Base-by-base conservation (phyloP, 2,113 vertebrate genomes). In the Tetrao urogallus region DNA sequence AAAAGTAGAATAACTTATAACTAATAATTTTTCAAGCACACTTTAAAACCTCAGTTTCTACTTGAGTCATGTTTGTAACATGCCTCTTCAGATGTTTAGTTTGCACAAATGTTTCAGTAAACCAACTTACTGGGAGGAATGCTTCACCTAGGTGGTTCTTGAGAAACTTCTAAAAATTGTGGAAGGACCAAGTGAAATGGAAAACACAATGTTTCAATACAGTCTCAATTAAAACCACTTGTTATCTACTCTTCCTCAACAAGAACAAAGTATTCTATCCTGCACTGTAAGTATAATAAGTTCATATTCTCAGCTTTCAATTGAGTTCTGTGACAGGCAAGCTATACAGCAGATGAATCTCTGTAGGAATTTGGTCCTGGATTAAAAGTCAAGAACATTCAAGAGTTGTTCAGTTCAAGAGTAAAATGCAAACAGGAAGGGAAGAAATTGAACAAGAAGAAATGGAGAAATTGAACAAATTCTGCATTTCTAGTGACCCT, bases 41-140 rank as follows among this genome's bases (percentile, higher is more conserved):
- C 24, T 67, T 84, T 48, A 74, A 85, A 84, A 32, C 42, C 50
- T 84, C 57, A 27, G 17, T 66, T 94, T 94, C 77, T 20, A 1
- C 17, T 76, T 74, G 60, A 74, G 27, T 61, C 28, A 16, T 70
- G 15, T 67, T 91, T 75, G 52, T 48, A 90, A 63, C 18, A 47
- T 3, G 0, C 24, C 34, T 69, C 65, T 92, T 93, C 80, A 57
- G 45, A 73, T 43, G 38, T 86, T 88, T 92, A 48, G 38, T 48
- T 86, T 60, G 43, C 42, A 71, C 25, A 86, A 93, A 93, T 64
- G 70, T 38, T 89, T 89, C 88, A 83, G 52, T 30, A 73, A 91
- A 82, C 21, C 8, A 63, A 15, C n/a, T 88, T 48, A 38, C 48
- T 71, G 21, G 8, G 30, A 60, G 13, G 38, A 90, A 79, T 21